Evolutionary conservation across 2,888 invertebrate species (phyloP).

Genomic region (Noctua janthina): DNA sequence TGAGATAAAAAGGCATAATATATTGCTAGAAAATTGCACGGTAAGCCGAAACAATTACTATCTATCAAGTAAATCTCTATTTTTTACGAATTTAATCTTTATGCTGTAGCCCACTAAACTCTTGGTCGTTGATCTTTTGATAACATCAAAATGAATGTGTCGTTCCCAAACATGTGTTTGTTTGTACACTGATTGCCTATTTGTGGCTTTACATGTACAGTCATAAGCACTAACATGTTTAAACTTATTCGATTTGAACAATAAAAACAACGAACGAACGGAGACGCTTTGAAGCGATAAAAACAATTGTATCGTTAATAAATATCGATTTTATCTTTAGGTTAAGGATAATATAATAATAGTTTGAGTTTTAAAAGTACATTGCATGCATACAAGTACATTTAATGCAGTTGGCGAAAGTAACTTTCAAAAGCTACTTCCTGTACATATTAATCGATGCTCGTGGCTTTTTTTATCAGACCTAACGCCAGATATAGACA

Average conservation of each 20-base stretch:
- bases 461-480: background rate
- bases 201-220: background rate
- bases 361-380: background rate
- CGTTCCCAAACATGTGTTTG: background rate
- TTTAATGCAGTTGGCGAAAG: background rate
- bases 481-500: constrained; percentile 5
- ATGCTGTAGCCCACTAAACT: background rate
- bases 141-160: background rate
- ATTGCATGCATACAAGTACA: background rate
- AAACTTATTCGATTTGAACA: too few relatives aligned
- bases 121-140: background rate
- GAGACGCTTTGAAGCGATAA: too few relatives aligned
- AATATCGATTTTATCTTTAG: too few relatives aligned
- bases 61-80: background rate
- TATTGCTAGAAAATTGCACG: constrained; percentile 7
- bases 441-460: background rate
- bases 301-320: too few relatives aligned
- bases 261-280: too few relatives aligned
- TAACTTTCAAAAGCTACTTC: background rate
- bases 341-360: background rate
- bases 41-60: background rate
- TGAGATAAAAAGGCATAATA: background rate
- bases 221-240: background rate
- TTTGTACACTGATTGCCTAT: background rate
- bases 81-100: background rate